phyloP scores from a whole-genome alignment of 1,140 invertebrate species.

The Brachionus calyciflorus region DNA sequence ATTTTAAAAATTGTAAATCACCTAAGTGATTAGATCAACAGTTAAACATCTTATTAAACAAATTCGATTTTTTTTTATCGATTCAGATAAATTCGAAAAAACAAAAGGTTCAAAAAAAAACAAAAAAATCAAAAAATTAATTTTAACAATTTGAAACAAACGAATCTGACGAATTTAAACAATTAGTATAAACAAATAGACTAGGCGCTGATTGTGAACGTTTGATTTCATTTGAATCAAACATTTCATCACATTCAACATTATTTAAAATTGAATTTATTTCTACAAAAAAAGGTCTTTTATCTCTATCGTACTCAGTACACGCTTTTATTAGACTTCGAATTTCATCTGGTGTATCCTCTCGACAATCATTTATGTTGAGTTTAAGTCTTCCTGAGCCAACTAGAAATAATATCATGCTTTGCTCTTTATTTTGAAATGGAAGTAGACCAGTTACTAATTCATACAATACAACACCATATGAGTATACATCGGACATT shows the following conservation, averaged over 20 bases:
- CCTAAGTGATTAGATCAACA: too few relatives aligned
- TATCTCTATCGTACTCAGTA: conserved; percentile 14
- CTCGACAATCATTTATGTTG: conserved; percentile 1
- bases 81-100: too few relatives aligned
- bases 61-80: too few relatives aligned
- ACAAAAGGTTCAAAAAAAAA: too few relatives aligned
- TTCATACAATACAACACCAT: conserved; percentile 94
- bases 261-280: neutral
- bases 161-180: neutral
- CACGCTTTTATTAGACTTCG: neutral
- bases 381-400: conserved; percentile 23
- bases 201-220: neutral
- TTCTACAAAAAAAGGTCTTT: conserved; percentile 9
- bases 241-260: neutral
- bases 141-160: neutral
- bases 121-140: too few relatives aligned
- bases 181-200: neutral
- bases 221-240: neutral
- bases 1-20: too few relatives aligned
- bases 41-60: too few relatives aligned
- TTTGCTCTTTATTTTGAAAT: conserved; percentile 63
- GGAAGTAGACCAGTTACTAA: conserved; percentile 83
- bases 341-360: conserved; percentile 1
- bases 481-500: conserved; percentile 98
- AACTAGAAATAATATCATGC: conserved; percentile 33